Conservation (phyloP, 1,140 invertebrate species). For the Latrodectus geometricus region DNA sequence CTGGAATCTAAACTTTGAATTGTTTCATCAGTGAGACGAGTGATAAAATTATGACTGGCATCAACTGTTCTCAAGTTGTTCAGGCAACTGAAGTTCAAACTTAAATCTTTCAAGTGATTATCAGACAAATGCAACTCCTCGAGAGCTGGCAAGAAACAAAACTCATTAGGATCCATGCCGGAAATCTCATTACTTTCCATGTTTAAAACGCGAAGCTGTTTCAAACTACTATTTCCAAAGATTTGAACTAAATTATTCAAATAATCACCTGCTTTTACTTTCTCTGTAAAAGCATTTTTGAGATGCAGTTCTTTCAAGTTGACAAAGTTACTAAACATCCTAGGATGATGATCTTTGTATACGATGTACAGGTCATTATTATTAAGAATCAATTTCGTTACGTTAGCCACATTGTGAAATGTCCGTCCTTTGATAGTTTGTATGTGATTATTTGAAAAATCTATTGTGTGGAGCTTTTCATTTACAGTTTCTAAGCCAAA, state of each 20-base stretch:
- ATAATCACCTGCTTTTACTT: slow-evolving; percentile 64
- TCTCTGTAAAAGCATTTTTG: slow-evolving; percentile 80
- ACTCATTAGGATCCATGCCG: slow-evolving; percentile 76
- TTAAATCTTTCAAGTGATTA: slow-evolving; percentile 75
- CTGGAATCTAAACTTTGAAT: slow-evolving; percentile 75
- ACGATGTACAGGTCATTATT: slow-evolving; percentile 80
- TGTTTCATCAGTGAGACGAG: slow-evolving; percentile 73
- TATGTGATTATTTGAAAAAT: slow-evolving; percentile 84
- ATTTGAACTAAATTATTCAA: slow-evolving; percentile 76
- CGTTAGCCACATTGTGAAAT: slow-evolving; percentile 80
- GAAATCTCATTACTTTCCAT: slow-evolving; percentile 83
- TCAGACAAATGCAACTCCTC: slow-evolving; percentile 79
- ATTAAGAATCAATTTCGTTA: slow-evolving; percentile 80
- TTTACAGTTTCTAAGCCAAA: slow-evolving; percentile 77
- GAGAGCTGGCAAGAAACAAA: slow-evolving; percentile 78
- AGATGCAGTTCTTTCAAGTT: slow-evolving; percentile 80
- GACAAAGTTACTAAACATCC: slow-evolving; percentile 83
- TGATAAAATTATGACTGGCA: slow-evolving; percentile 78
- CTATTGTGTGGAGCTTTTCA: slow-evolving; percentile 75
- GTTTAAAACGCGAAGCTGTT: slow-evolving; percentile 78
- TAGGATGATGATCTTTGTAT: slow-evolving; percentile 76
- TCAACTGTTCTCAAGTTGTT: slow-evolving; percentile 78
- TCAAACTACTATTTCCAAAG: slow-evolving; percentile 78
- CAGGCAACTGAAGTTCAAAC: slow-evolving; percentile 77
- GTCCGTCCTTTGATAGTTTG: slow-evolving; percentile 80